phyloP scores from a whole-genome alignment of 2,113 vertebrate genomes.

The Tenebrosternarchus preto region DNA sequence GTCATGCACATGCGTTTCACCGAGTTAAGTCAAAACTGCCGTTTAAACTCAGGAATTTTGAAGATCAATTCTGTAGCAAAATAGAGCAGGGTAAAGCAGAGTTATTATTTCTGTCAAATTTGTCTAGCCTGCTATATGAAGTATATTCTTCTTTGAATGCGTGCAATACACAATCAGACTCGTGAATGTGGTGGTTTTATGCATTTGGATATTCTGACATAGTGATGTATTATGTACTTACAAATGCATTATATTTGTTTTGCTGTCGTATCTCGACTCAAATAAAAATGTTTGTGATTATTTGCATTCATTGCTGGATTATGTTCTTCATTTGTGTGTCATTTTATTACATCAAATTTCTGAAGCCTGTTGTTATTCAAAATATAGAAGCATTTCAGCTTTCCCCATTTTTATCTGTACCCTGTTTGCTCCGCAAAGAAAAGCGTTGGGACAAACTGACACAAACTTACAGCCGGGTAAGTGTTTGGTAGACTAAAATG shows the following conservation, averaged over 20 bases:
- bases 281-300: conserved; percentile 19
- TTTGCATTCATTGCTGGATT: neutral
- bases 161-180: neutral
- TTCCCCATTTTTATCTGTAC: neutral
- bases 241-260: neutral
- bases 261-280: neutral
- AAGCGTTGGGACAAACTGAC: neutral
- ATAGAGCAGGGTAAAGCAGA: neutral
- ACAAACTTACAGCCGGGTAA: neutral
- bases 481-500: neutral
- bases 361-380: neutral
- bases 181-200: neutral
- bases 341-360: neutral
- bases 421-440: neutral
- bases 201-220: neutral
- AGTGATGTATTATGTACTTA: neutral
- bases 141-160: neutral
- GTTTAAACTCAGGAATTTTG: neutral
- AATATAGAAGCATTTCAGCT: neutral
- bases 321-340: conserved; percentile 36
- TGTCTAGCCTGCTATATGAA: neutral
- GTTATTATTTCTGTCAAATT: neutral
- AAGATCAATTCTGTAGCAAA: neutral
- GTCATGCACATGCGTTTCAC: neutral
- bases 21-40: neutral